These are phyloP conservation scores for Diprion similis DNA, from an alignment of 1,140 invertebrate genomes.

Conservation along the genomic window DNA sequence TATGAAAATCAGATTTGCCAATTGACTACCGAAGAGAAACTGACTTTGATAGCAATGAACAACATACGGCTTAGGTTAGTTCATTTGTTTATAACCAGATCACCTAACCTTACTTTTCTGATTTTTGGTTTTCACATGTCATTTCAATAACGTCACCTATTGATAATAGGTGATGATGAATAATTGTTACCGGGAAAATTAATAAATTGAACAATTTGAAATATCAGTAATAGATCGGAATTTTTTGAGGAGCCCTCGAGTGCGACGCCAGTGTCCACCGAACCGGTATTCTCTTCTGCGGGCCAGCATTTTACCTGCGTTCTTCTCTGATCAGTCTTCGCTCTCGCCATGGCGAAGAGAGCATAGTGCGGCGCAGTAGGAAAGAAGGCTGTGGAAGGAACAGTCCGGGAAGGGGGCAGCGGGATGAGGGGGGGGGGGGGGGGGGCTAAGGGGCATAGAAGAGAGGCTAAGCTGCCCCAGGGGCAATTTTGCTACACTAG, in stretches of 20 bases:
- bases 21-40: too few relatives aligned
- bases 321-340: slow-evolving; percentile 37
- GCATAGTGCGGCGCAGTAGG: slow-evolving; percentile 31
- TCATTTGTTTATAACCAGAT: too few relatives aligned
- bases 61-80: too few relatives aligned
- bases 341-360: slow-evolving; percentile 40
- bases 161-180: too few relatives aligned
- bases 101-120: too few relatives aligned
- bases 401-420: slow-evolving; percentile 17
- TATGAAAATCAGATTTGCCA: too few relatives aligned
- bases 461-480: background rate
- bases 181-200: too few relatives aligned
- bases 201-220: too few relatives aligned
- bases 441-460: background rate
- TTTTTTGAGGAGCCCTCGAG: slow-evolving; percentile 31
- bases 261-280: slow-evolving; percentile 43
- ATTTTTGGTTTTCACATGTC: too few relatives aligned
- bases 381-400: slow-evolving; percentile 39
- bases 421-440: slow-evolving; percentile 10
- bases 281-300: slow-evolving; percentile 51
- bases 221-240: background rate
- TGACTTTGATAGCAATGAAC: too few relatives aligned
- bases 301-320: slow-evolving; percentile 41
- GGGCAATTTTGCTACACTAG: slow-evolving; percentile 47
- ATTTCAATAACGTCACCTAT: too few relatives aligned